Evolutionary conservation across 2,797 vertebrate species (phyloP).

Genomic region (Limnodromus scolopaceus): DNA sequence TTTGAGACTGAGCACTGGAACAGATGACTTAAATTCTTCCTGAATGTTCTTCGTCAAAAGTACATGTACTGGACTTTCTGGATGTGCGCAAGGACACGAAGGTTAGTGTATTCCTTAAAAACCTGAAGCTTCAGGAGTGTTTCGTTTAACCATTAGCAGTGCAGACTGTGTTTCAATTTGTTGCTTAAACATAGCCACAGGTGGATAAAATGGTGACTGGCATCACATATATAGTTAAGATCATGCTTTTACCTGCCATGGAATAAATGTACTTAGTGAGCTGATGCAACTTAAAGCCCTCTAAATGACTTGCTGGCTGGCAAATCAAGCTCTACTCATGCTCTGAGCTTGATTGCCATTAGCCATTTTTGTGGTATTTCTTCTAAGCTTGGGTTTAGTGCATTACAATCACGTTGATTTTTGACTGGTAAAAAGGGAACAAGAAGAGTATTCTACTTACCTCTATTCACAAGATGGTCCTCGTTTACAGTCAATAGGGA

Average conservation of each 20-base stretch:
- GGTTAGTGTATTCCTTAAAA: constrained; percentile 73
- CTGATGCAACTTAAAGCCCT: background rate
- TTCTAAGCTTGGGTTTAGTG: background rate
- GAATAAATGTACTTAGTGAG: background rate
- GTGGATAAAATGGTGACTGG: background rate
- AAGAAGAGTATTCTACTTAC: background rate
- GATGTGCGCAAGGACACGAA: constrained; percentile 75
- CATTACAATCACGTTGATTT: background rate
- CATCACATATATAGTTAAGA: background rate
- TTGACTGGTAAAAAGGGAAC: fast-evolving
- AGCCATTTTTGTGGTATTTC: background rate
- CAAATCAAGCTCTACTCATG: background rate
- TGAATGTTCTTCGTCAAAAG: constrained; percentile 3
- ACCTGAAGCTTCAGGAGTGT: background rate
- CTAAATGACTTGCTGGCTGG: background rate
- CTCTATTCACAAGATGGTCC: background rate
- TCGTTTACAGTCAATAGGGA: background rate
- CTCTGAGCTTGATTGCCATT: background rate
- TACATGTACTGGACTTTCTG: constrained; percentile 48
- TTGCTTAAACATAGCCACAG: background rate
- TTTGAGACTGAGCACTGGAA: background rate
- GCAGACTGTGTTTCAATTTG: background rate
- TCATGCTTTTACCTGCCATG: fast-evolving
- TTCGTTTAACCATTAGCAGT: background rate
- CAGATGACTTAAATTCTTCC: constrained; percentile 19